Conservation (phyloP, 1,140 invertebrate species). For the Drusus annulatus region DNA sequence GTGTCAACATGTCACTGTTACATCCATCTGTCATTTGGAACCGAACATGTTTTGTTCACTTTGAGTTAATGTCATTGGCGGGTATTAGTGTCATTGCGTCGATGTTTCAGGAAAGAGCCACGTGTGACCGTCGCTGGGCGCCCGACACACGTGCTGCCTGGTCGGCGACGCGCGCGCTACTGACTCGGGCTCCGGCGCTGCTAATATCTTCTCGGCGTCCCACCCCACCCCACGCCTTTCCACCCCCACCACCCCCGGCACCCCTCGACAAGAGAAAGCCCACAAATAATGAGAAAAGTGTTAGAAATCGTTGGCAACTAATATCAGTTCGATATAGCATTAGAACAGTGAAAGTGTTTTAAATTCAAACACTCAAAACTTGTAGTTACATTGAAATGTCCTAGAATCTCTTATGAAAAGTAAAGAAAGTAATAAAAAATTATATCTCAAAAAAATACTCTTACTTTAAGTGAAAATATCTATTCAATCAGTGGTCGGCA, state of each 20-base stretch:
- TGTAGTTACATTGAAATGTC: no score
- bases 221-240: slow-evolving; percentile 13
- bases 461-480: no score
- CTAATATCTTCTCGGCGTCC: slow-evolving; percentile 18
- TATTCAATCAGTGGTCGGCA: no score
- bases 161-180: slow-evolving; percentile 55
- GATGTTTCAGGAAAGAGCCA: slow-evolving; percentile 32
- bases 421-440: no score
- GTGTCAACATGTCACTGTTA: slow-evolving; percentile 25
- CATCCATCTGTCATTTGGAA: slow-evolving; percentile 37
- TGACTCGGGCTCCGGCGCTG: slow-evolving; percentile 36
- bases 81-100: slow-evolving; percentile 46
- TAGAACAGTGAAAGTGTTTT: no score
- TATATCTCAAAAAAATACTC: no score
- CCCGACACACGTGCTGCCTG: slow-evolving; percentile 49
- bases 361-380: no score
- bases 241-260: slow-evolving; percentile 19
- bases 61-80: slow-evolving; percentile 33
- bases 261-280: slow-evolving; percentile 19
- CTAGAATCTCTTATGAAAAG: no score
- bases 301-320: not conserved
- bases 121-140: slow-evolving; percentile 42
- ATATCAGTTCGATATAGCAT: not conserved
- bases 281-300: slow-evolving; percentile 25
- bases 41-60: slow-evolving; percentile 41